These are phyloP conservation scores for Crossocerus cetratus DNA, from an alignment of 2,888 invertebrate species.

Conservation along the genomic window DNA sequence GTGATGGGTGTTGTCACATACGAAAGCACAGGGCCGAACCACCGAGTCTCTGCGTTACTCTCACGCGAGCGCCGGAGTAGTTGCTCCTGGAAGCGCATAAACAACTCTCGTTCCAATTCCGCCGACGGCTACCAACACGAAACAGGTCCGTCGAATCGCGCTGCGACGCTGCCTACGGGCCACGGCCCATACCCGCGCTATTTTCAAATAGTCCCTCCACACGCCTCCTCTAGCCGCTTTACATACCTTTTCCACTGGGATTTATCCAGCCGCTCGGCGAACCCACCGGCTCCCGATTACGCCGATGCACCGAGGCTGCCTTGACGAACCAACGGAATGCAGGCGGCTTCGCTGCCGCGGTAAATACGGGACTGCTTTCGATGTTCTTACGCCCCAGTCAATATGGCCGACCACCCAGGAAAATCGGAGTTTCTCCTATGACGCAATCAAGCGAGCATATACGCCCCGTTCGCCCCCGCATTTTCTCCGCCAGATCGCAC, in stretches of 20 bases:
- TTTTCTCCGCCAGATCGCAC: conserved; percentile 59
- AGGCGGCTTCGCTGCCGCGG: conserved; percentile 37
- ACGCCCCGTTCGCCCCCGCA: conserved; percentile 55
- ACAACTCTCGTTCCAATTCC: conserved; percentile 67
- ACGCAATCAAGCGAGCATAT: conserved; percentile 65
- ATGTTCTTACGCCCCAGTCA: conserved; percentile 63
- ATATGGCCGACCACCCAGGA: conserved; percentile 63
- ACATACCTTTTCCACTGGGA: conserved; percentile 29
- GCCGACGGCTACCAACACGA: conserved; percentile 63
- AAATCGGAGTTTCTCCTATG: conserved; percentile 69
- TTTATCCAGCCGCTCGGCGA: not conserved
- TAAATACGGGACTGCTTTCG: conserved; percentile 58
- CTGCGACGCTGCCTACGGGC: conserved; percentile 63
- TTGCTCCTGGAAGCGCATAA: conserved; percentile 58
- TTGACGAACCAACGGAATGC: conserved; percentile 13
- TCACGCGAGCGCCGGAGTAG: conserved; percentile 25
- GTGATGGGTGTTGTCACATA: conserved; percentile 11
- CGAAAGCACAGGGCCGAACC: conserved; percentile 22
- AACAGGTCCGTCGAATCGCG: conserved; percentile 65
- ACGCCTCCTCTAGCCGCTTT: not conserved
- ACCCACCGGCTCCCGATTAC: conserved; percentile 5
- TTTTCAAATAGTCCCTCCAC: conserved; percentile 66
- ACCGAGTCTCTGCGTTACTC: conserved; percentile 20
- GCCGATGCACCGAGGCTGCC: not conserved
- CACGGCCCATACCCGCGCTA: conserved; percentile 61